Evolutionary conservation across 2,888 invertebrate genomes (phyloP).

Genomic region (Thyatira batis): DNA sequence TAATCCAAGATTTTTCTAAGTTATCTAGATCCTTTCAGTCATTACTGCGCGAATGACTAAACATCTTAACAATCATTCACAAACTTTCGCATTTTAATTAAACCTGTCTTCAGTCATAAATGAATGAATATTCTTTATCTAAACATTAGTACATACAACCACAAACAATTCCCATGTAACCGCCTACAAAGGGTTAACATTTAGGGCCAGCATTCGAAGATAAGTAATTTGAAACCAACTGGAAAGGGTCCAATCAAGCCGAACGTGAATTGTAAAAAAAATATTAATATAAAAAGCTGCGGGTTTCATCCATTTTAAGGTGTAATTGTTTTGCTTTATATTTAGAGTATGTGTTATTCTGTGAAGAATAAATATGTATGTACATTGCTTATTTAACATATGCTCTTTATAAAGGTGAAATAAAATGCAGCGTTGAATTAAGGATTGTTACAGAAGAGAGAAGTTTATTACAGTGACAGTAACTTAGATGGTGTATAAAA

Average conservation of each 20-base stretch:
- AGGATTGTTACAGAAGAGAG: too few species aligned
- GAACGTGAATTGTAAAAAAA: conserved; percentile 14
- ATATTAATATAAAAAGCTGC: conserved; percentile 8
- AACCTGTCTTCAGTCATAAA: too few species aligned
- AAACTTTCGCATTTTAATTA: too few species aligned
- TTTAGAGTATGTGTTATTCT: background rate
- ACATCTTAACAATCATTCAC: too few species aligned
- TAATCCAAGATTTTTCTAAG: too few species aligned
- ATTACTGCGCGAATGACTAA: too few species aligned
- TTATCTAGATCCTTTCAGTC: too few species aligned
- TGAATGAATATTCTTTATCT: background rate
- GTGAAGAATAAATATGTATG: background rate
- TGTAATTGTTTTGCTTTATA: background rate
- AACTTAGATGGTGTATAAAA: too few species aligned
- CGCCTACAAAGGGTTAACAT: conserved; percentile 11
- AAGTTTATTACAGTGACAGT: too few species aligned
- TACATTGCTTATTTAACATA: too few species aligned
- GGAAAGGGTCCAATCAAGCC: conserved; percentile 19
- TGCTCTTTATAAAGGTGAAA: too few species aligned
- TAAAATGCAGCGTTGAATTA: too few species aligned
- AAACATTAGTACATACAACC: background rate
- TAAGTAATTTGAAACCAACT: conserved; percentile 19
- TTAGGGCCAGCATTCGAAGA: conserved; percentile 8
- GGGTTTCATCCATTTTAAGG: background rate
- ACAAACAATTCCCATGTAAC: background rate